phyloP scores from a whole-genome alignment of 2,113 vertebrate species.

The Alaudala cheleensis region DNA sequence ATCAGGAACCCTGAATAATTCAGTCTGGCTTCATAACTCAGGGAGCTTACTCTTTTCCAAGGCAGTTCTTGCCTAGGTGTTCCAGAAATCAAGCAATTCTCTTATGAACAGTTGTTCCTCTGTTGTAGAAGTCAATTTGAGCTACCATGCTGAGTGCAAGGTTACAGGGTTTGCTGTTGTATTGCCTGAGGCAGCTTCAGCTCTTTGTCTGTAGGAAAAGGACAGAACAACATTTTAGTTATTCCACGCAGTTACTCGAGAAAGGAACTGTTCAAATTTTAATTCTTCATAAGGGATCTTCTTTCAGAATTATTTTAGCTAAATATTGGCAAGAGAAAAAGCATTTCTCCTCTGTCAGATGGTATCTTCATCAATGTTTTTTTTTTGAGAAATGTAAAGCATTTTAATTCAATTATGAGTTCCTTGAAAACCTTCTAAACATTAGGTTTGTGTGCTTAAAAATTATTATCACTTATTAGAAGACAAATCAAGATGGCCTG shows the following conservation, averaged over 20 bases:
- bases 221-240: constrained; percentile 40
- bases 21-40: not conserved
- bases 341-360: not conserved
- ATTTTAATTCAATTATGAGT: not conserved
- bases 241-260: not conserved
- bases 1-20: constrained; percentile 44
- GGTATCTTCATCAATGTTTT: not conserved
- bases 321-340: not conserved
- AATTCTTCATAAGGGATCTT: not conserved
- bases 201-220: not conserved
- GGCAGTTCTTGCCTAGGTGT: not conserved
- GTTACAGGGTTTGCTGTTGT: constrained; percentile 45
- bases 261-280: constrained; percentile 6
- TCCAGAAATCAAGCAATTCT: constrained; percentile 39
- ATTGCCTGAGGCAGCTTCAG: constrained; percentile 36
- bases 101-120: constrained; percentile 13
- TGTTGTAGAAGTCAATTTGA: constrained; percentile 25
- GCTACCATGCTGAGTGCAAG: constrained; percentile 30
- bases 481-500: not conserved
- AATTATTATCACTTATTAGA: not conserved
- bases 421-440: not conserved
- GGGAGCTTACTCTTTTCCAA: not conserved
- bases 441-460: not conserved
- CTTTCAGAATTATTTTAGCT: not conserved
- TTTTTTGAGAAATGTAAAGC: not conserved